A percentile compares a stretch with the other conserved stretches of the same genome.
phyloP scores from a whole-genome alignment of 2,888 invertebrate genomes.

The Meiosimyza decipiens region DNA sequence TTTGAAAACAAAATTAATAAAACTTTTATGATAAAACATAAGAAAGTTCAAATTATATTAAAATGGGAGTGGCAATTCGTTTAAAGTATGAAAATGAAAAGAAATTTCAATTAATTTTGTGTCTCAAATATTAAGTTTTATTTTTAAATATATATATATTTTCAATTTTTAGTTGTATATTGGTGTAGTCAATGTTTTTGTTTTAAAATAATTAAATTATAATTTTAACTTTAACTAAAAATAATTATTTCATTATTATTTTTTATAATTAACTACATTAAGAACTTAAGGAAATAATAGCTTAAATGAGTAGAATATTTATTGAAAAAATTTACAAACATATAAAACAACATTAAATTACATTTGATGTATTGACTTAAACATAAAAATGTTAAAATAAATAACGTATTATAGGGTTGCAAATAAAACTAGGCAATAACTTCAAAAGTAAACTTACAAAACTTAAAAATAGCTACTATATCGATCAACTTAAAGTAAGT shows the following conservation, averaged over 20 bases:
- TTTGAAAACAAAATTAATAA: neutral
- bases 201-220: slow-evolving; percentile 9
- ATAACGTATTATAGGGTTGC: neutral
- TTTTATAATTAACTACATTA: neutral
- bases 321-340: slow-evolving; percentile 27
- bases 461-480: neutral
- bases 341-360: slow-evolving; percentile 25
- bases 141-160: slow-evolving; percentile 15
- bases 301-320: slow-evolving; percentile 11
- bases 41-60: neutral
- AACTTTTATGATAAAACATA: neutral
- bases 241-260: slow-evolving; percentile 7
- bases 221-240: slow-evolving; percentile 16
- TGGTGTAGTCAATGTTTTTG: slow-evolving; percentile 20
- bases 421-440: no score
- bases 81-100: neutral
- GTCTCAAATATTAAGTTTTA: slow-evolving; percentile 21
- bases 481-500: neutral
- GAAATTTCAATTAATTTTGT: slow-evolving; percentile 14
- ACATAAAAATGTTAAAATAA: slow-evolving; percentile 14
- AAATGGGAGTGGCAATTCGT: neutral
- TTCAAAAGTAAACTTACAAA: neutral
- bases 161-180: slow-evolving; percentile 18
- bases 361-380: slow-evolving; percentile 2
- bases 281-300: slow-evolving; percentile 17